A percentile compares a stretch with the other conserved stretches of the same genome.
Evolutionary conservation across 2,888 invertebrate genomes (phyloP).

Genomic region (Nemotelus pantherinus): DNA sequence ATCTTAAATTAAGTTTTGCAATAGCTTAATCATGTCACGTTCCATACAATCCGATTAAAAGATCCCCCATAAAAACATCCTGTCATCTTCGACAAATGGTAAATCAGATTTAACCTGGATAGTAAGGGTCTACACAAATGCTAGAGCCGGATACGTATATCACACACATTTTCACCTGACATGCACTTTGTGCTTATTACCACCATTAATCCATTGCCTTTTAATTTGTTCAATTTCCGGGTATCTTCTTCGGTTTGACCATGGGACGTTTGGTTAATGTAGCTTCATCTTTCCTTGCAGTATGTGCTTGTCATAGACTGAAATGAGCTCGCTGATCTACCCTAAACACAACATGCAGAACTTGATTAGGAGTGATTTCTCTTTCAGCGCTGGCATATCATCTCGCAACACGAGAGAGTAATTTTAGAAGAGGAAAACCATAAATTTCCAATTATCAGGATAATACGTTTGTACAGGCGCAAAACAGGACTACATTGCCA

Average conservation of each 20-base stretch:
- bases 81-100: no score
- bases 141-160: no score
- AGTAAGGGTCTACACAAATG: no score
- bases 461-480: conserved; percentile 50
- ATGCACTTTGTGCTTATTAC: conserved; percentile 14
- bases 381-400: background rate
- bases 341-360: conserved; percentile 15
- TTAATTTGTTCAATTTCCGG: conserved; percentile 35
- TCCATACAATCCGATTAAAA: no score
- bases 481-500: conserved; percentile 46
- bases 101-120: no score
- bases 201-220: conserved; percentile 34
- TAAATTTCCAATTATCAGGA: conserved; percentile 50
- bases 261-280: background rate
- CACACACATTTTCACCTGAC: background rate
- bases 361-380: conserved; percentile 36
- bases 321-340: background rate
- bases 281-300: no score
- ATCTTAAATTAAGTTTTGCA: no score
- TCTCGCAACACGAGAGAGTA: conserved; percentile 29
- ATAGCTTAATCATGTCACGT: no score
- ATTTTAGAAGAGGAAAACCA: conserved; percentile 46
- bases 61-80: no score
- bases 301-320: background rate
- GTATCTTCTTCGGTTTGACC: conserved; percentile 1